phyloP scores from a whole-genome alignment of 2,113 vertebrate genomes.

The Calonectris borealis region DNA sequence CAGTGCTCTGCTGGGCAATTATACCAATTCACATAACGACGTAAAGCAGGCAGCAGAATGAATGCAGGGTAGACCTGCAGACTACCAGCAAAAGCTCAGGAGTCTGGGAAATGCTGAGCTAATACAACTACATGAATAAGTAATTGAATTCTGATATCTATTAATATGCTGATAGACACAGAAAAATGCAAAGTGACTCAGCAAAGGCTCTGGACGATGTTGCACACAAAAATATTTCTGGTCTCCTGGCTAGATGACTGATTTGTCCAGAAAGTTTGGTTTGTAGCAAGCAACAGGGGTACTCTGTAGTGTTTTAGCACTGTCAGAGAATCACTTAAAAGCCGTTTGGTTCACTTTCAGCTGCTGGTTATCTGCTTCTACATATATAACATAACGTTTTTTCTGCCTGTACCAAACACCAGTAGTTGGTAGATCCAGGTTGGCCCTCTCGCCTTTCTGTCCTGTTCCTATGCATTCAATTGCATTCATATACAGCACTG shows the following conservation, averaged over 20 bases:
- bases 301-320: neutral
- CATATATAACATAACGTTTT: neutral
- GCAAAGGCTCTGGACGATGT: neutral
- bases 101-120: conserved; percentile 24
- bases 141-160: neutral
- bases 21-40: neutral
- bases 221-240: neutral
- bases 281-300: neutral
- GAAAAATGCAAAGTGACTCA: conserved; percentile 1
- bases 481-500: neutral
- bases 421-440: neutral
- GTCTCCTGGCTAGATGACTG: neutral
- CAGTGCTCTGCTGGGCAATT: neutral
- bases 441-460: neutral
- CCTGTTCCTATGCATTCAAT: neutral
- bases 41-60: neutral
- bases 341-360: neutral
- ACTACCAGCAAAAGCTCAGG: neutral
- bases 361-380: neutral
- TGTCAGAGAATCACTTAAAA: neutral
- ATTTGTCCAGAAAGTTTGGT: neutral
- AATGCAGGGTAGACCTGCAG: neutral
- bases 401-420: neutral
- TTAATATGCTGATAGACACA: neutral
- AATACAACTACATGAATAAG: neutral